These are phyloP conservation scores for Tragelaphus oryx DNA, from an alignment of 2,797 vertebrate genomes.

Conservation along the genomic window DNA sequence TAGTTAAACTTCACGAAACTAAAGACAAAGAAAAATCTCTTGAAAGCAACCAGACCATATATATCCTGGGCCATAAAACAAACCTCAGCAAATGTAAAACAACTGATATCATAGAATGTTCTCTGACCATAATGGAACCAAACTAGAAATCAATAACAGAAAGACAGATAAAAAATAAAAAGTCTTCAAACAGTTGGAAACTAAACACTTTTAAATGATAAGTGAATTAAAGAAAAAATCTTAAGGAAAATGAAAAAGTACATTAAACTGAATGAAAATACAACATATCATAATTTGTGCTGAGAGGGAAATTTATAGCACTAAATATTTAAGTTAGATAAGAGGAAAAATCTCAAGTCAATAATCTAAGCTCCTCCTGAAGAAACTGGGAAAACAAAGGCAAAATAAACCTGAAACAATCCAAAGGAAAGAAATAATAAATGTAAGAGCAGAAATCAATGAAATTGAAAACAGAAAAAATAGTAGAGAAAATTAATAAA, in stretches of 20 bases:
- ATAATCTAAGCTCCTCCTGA: neutral
- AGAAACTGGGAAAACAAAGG: neutral
- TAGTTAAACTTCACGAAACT: neutral
- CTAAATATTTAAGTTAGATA: neutral
- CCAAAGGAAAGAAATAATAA: neutral
- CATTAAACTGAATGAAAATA: neutral
- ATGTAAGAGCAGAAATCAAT: neutral
- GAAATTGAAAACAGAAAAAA: slow-evolving; percentile 1
- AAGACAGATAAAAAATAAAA: neutral
- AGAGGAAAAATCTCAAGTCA: neutral
- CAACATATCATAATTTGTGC: neutral
- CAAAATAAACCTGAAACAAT: neutral
- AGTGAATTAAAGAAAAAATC: neutral
- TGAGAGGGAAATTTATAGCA: neutral
- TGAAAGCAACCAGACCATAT: neutral
- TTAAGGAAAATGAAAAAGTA: neutral
- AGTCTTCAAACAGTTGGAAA: neutral
- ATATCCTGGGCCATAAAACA: neutral
- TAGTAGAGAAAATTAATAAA: neutral
- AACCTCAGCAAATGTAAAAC: neutral
- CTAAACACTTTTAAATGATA: neutral
- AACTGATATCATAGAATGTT: neutral
- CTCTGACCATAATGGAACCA: neutral
- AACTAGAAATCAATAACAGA: neutral
- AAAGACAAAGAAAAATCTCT: neutral